These are phyloP conservation scores for Criorhina ranunculi DNA, from an alignment of 2,888 invertebrate genomes.

Conservation along the genomic window DNA sequence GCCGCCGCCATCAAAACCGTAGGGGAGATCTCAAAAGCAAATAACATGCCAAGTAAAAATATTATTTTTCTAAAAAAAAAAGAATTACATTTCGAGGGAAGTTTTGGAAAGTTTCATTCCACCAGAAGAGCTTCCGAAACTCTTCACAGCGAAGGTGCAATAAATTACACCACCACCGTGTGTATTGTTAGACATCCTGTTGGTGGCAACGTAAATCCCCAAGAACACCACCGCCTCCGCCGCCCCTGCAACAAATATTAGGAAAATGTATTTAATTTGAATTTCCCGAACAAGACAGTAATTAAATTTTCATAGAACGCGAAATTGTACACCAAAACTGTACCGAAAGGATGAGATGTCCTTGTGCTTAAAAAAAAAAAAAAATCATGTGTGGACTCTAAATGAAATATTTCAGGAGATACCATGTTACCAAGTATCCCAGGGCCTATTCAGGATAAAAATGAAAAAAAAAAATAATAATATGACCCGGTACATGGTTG, in stretches of 20 bases:
- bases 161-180: slow-evolving; percentile 58
- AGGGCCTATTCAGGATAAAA: slow-evolving; percentile 36
- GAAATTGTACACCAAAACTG: slow-evolving; percentile 53
- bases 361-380: slow-evolving; percentile 18
- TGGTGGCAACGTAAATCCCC: not conserved
- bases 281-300: slow-evolving; percentile 70
- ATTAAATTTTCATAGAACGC: slow-evolving; percentile 74
- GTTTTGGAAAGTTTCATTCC: slow-evolving; percentile 49
- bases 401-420: slow-evolving; percentile 57
- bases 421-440: slow-evolving; percentile 22
- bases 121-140: slow-evolving; percentile 19
- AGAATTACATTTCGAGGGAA: slow-evolving; percentile 61
- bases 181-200: slow-evolving; percentile 37
- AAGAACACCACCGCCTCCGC: slow-evolving; percentile 16
- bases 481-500: slow-evolving; percentile 1
- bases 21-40: slow-evolving; percentile 44
- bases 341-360: slow-evolving; percentile 32
- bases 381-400: slow-evolving; percentile 46
- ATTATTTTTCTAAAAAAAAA: slow-evolving; percentile 32
- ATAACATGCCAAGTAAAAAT: slow-evolving; percentile 23
- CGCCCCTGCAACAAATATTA: slow-evolving; percentile 57
- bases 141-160: slow-evolving; percentile 45
- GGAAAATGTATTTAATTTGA: slow-evolving; percentile 73
- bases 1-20: slow-evolving; percentile 8
- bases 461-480: slow-evolving; percentile 2